phyloP scores from a whole-genome alignment of 2,888 invertebrate species.

The Thereva nobilitata region DNA sequence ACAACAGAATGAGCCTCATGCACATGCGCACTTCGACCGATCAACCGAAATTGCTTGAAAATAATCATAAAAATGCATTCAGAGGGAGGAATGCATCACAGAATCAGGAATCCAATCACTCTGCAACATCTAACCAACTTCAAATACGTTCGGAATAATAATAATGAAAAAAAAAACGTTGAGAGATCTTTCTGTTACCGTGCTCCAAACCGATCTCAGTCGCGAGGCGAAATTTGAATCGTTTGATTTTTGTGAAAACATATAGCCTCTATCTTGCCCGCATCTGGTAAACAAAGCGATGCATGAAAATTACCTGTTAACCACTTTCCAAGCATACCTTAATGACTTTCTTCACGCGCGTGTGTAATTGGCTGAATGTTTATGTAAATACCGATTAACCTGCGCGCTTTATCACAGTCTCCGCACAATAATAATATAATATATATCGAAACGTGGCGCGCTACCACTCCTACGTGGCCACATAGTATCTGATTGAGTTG shows the following conservation, averaged over 20 bases:
- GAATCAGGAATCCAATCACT: too few relatives aligned
- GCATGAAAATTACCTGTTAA: slow-evolving; percentile 16
- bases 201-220: slow-evolving; percentile 14
- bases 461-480: too few relatives aligned
- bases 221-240: not conserved
- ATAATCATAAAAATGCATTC: not conserved
- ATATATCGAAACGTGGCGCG: not conserved
- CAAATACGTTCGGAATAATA: not conserved
- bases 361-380: not conserved
- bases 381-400: not conserved
- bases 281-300: not conserved
- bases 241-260: not conserved
- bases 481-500: too few relatives aligned
- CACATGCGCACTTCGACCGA: slow-evolving; percentile 16
- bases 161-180: not conserved
- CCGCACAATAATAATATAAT: not conserved
- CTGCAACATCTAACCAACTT: too few relatives aligned
- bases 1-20: slow-evolving; percentile 18
- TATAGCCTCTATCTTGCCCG: not conserved
- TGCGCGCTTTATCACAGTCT: not conserved
- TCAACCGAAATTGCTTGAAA: slow-evolving; percentile 17
- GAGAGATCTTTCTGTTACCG: slow-evolving; percentile 8
- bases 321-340: slow-evolving; percentile 32
- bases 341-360: slow-evolving; percentile 29
- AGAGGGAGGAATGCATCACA: too few relatives aligned